Evolutionary conservation across 2,888 invertebrate species (phyloP).

Genomic region (Eristalis tenax): DNA sequence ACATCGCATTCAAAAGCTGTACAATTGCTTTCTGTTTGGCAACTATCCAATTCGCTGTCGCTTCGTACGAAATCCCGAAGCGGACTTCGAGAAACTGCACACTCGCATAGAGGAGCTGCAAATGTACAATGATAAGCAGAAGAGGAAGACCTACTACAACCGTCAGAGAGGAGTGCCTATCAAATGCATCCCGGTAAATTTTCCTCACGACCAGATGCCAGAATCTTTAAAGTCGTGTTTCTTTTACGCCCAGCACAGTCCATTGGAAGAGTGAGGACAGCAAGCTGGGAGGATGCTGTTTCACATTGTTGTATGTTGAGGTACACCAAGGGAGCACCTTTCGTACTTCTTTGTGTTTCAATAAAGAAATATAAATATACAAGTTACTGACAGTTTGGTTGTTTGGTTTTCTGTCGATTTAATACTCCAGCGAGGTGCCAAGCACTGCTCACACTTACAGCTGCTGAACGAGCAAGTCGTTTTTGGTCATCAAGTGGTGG

Average conservation of each 20-base stretch:
- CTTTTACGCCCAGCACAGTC: constrained; percentile 47
- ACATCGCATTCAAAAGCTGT: constrained; percentile 77
- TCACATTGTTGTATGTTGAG: neutral
- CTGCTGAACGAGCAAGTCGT: too few relatives aligned
- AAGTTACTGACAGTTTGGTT: neutral
- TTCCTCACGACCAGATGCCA: constrained; percentile 76
- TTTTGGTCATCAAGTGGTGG: too few relatives aligned
- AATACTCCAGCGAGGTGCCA: too few relatives aligned
- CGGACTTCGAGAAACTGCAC: constrained; percentile 76
- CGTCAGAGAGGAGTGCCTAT: constrained; percentile 49
- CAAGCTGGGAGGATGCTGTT: neutral
- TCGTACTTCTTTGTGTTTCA: neutral
- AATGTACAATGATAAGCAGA: constrained; percentile 77
- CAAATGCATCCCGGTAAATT: constrained; percentile 76
- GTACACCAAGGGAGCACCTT: neutral
- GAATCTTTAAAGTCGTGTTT: constrained; percentile 75
- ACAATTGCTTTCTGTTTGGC: constrained; percentile 77
- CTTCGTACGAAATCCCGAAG: constrained; percentile 76
- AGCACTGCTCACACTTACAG: too few relatives aligned
- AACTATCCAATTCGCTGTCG: constrained; percentile 76
- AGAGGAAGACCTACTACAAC: constrained; percentile 70
- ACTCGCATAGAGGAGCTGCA: constrained; percentile 77
- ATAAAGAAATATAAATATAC: neutral
- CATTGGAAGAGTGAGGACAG: neutral
- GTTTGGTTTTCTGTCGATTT: neutral